Base-by-base conservation (phyloP, 2,113 vertebrate species). In the Mustela lutreola region DNA sequence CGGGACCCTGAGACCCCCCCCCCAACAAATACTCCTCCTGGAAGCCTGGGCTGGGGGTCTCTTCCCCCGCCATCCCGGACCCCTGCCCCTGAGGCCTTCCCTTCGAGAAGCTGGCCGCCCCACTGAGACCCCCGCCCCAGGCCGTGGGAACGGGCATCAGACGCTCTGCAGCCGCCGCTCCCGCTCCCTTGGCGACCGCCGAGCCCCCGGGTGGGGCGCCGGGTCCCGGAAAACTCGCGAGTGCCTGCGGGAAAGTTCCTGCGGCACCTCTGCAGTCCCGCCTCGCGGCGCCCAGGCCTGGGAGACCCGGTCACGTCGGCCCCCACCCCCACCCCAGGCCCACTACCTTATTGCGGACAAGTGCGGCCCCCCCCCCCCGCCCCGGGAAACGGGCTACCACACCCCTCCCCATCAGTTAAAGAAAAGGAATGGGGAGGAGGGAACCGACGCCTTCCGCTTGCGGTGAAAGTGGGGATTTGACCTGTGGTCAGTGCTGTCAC, bases 101-200 rank as follows among this genome's bases (percentile, higher is more conserved):
- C 56, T 21, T 73, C 0, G 62, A 39, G 42, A 19, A 42, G 53
- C 92, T 14, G 22, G 94, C 92, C 80, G 14, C 70, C 80, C 92
- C 22, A 92, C 94, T 42, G 89, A 36, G 91, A 94, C 92, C 96
- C 96, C 80, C 53, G 36, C 58, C 94, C 94, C 91, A 50, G 93
- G 97, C 92, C 97, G 93, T 97, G 98, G 96, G 97, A 97, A 91
- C 53, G 12, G 36, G n/a, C 67, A 93, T 80, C 15, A 21, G 84
- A 73, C 56, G 39, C 89, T 80, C 83, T 39, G 83, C 83, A 65
- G 92, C 92, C 24, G 36, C 39, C 0, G 81, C 88, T 79, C 63
- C 28, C 8, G 96, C 98, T 95, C 78, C 96, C 97, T 98, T 86
- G 94, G 95, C 96, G 91, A 96, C 93, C 85, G 95, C 91, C 82